Base-by-base conservation (phyloP, 2,888 invertebrate genomes). In the Antheraea yamamai region DNA sequence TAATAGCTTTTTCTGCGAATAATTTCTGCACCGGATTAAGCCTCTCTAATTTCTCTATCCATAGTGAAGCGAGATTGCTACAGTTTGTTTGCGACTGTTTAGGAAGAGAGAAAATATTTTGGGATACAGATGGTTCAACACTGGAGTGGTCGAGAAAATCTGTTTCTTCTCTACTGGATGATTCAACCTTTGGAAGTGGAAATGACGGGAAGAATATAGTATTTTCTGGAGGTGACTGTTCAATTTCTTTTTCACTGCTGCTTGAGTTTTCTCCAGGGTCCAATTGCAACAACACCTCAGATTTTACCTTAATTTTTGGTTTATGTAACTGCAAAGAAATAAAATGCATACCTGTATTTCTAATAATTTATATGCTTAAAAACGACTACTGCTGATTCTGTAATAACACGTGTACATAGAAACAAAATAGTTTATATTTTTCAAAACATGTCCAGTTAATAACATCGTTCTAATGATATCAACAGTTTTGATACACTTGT, bases 261-360 rank as follows among this genome's bases (percentile, higher is more conserved):
- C 70, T 70, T n/a, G 70, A 39, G 39, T 39, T 39, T 3, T 70
- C 70, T 70, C 20, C 70, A 3, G n/a, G 39, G 8, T 39, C 39
- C 39, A 39, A 39, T 70, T 70, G 39, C 20, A 39, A 39, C 7
- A 39, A n/a, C n/a, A 39, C 18, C 23, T 70, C 70, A 2, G 70
- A 39, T 70, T 70, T 70, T 39, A 70, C 14, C 20, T 39, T 18
- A n/a, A 70, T 20, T 20, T 70, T 39, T n/a, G 70, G 6, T 70
- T 39, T 39, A 70, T 35, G 39, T 39, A 70, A 35, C 70, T 70
- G 70, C 20, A 70, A 39, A 70, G 10, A 70, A 70, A 70, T 20
- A 39, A 70, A 70, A 20, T 20, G 39, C 3, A 39, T n/a, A 39
- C 20, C 82, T 80, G 51, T 80, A 30, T 66, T 26, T 30, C 26